Percentiles rank a stretch among this genome's conserved stretches.
phyloP scores from a whole-genome alignment of 2,797 vertebrate genomes.

The Semaprochilodus insignis region DNA sequence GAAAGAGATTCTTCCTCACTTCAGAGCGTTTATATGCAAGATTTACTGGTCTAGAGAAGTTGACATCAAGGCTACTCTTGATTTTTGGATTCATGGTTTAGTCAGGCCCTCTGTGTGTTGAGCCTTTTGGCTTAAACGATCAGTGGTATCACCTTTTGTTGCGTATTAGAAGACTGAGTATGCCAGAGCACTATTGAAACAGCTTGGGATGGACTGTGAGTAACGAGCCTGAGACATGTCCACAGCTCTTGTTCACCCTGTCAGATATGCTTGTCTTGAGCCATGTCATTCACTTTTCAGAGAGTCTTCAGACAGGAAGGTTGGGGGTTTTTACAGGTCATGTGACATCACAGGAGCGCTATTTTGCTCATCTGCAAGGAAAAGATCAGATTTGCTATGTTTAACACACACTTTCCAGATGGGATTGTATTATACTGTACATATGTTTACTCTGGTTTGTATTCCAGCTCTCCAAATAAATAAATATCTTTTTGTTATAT shows the following conservation, averaged over 20 bases:
- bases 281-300: conserved; percentile 6
- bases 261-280: not conserved
- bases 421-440: conserved; percentile 58
- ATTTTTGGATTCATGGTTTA: not conserved
- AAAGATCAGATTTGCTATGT: not conserved
- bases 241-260: not conserved
- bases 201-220: not conserved
- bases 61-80: not conserved
- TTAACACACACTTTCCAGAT: conserved; percentile 31
- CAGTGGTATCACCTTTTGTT: not conserved
- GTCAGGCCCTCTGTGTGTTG: not conserved
- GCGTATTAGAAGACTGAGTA: not conserved
- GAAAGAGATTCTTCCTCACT: not conserved
- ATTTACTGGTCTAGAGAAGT: not conserved
- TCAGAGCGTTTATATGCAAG: conserved; percentile 37
- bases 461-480: conserved; percentile 46
- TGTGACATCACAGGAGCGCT: not conserved
- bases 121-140: not conserved
- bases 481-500: conserved; percentile 71
- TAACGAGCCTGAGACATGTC: not conserved
- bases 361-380: not conserved
- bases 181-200: conserved; percentile 1
- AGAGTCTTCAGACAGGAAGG: conserved; percentile 10
- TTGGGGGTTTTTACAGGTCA: not conserved
- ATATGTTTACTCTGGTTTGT: conserved; percentile 54